These are phyloP conservation scores for Oreonectes daqikongensis DNA, from an alignment of 2,797 vertebrate genomes.

Conservation along the genomic window DNA sequence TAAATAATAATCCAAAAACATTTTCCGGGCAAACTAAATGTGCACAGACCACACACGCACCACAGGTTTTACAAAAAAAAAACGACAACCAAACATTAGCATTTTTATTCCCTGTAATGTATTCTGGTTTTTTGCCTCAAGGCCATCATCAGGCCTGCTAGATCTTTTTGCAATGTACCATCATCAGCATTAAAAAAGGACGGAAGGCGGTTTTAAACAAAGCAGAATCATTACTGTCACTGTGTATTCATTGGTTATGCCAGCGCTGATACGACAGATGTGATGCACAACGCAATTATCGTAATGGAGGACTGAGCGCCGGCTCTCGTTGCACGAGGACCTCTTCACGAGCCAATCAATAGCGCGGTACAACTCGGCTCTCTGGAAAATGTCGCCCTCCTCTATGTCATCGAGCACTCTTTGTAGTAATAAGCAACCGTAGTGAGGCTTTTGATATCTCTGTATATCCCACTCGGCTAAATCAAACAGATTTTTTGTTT, in stretches of 20 bases:
- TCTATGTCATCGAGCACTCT: conserved; percentile 70
- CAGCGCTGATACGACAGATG: conserved; percentile 68
- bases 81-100: conserved; percentile 17
- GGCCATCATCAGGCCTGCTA: conserved; percentile 13
- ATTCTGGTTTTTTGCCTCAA: conserved; percentile 29
- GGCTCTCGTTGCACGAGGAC: conserved; percentile 77
- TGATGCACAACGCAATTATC: conserved; percentile 75
- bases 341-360: conserved; percentile 80
- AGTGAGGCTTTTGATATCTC: conserved; percentile 69
- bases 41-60: neutral
- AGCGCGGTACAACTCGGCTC: conserved; percentile 66
- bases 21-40: too few species aligned
- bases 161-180: neutral
- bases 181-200: conserved; percentile 36
- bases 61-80: neutral
- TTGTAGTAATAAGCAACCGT: conserved; percentile 77
- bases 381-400: conserved; percentile 69
- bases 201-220: conserved; percentile 52
- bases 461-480: conserved; percentile 72
- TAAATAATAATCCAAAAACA: neutral
- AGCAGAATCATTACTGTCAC: conserved; percentile 72
- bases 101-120: conserved; percentile 27
- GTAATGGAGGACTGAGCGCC: conserved; percentile 77
- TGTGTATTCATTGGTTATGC: conserved; percentile 70
- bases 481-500: conserved; percentile 63